Evolutionary conservation across 1,140 invertebrate genomes (phyloP), one percentile per base, ranked within the genome.

Genomic region (Mactra quadrangularis): DNA sequence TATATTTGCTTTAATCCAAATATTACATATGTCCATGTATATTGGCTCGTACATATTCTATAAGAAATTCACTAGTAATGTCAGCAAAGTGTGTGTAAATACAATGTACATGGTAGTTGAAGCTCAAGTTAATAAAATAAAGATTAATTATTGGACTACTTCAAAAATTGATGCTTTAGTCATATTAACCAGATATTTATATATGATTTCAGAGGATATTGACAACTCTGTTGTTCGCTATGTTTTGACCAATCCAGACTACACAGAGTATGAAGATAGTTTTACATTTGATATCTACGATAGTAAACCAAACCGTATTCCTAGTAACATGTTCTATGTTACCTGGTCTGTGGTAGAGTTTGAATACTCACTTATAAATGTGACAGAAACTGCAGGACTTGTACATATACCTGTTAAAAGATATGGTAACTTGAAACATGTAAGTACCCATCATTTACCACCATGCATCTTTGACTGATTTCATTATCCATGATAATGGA

Each of bases 241-340:
- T 79, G 86, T 90, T 29, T 66, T 93, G 60, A 90, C 86, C 11
- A 76, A 83, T 27, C 64, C 89, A n/a, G 83, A 74, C 19, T n/a
- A n/a, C n/a, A 55, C 66, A 0, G 45, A 72, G 11, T 85, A 68
- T 17, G 82, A 89, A 72, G 92, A 93, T 78, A 87, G 81, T 72
- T 93, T 93, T 78, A 83, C 81, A 53, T 92, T 92, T 88, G 88
- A 90, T 79, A 85, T 92, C 13, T 87, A 88, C 78, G 92, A 93
- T 82, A 89, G 86, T 45, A 89, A 87, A 72, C 90, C 90, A 1
- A 92, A 92, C 59, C 79, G 88, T 47, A 77, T 93, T 0, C 72
- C 89, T 13, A 87, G 87, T 35, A 91, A 91, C 62, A 84, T 81
- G 0, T 92, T 93, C 86, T 87, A 92, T 74, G 88, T 93, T 68